phyloP scores from a whole-genome alignment of 2,888 invertebrate species.

The Eupithecia vulgata region DNA sequence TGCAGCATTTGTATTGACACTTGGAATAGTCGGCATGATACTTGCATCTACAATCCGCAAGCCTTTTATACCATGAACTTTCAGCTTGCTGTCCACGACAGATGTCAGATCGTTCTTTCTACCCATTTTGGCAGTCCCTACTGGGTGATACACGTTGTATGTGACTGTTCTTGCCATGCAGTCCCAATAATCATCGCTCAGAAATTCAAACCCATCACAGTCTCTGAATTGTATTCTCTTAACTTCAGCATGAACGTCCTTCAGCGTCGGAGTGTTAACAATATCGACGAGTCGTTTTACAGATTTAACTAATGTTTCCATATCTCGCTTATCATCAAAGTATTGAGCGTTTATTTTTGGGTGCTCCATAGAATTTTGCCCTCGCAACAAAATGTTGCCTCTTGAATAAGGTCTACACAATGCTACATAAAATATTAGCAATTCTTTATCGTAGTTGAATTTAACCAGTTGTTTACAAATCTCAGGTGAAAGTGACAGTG shows the following conservation, averaged over 20 bases:
- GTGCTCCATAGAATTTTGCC: conserved; percentile 60
- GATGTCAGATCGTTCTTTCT: conserved; percentile 55
- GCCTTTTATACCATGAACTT: conserved; percentile 61
- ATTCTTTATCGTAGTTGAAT: conserved; percentile 68
- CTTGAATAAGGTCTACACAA: conserved; percentile 71
- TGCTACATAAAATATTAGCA: conserved; percentile 70
- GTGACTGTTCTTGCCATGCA: conserved; percentile 75
- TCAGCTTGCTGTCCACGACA: conserved; percentile 67
- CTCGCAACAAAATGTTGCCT: conserved; percentile 66
- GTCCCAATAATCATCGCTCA: conserved; percentile 71
- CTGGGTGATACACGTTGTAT: conserved; percentile 75
- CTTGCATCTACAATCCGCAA: conserved; percentile 75
- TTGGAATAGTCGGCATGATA: conserved; percentile 75
- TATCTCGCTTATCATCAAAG: conserved; percentile 69
- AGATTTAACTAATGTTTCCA: conserved; percentile 63
- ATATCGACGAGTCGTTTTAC: conserved; percentile 68
- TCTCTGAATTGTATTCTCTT: conserved; percentile 64
- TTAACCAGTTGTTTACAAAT: conserved; percentile 70
- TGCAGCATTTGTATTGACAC: conserved; percentile 74
- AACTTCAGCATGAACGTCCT: conserved; percentile 61
- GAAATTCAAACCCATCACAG: conserved; percentile 65
- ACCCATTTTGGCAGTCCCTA: conserved; percentile 77
- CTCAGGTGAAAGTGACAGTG: conserved; percentile 62
- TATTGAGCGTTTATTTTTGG: conserved; percentile 73
- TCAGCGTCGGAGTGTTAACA: conserved; percentile 65